A percentile compares a stretch with the other conserved stretches of the same genome.
Conservation (phyloP, 2,797 vertebrate genomes). For the Mallotus villosus region DNA sequence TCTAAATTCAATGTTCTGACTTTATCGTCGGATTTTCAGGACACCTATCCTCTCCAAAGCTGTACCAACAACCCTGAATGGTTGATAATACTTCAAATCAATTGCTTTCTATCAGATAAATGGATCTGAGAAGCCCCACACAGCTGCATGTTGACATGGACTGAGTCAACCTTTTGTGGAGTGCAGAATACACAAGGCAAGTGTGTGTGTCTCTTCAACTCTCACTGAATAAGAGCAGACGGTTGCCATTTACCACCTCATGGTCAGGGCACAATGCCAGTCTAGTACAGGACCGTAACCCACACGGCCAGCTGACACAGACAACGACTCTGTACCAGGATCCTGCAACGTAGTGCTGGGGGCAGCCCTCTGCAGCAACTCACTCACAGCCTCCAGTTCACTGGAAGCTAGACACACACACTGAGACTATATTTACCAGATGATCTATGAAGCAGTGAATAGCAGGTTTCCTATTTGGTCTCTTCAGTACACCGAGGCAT, state of each 20-base stretch:
- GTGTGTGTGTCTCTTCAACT: conserved; percentile 33
- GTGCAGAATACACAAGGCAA: conserved; percentile 53
- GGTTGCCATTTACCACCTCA: conserved; percentile 67
- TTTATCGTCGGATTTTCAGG: background rate
- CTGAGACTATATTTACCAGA: background rate
- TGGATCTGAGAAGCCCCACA: conserved; percentile 39
- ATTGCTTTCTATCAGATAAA: conserved; percentile 18
- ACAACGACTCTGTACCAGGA: too few species aligned
- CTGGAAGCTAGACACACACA: background rate
- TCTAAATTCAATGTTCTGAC: background rate
- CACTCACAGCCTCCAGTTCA: background rate
- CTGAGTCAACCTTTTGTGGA: conserved; percentile 66
- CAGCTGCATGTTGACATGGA: conserved; percentile 38
- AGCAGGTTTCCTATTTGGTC: background rate
- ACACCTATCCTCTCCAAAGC: background rate
- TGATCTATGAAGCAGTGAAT: background rate
- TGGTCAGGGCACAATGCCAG: conserved; percentile 57
- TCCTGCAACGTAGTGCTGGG: too few species aligned
- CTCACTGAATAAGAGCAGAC: conserved; percentile 60
- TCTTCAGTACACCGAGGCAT: background rate
- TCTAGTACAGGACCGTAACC: conserved; percentile 60
- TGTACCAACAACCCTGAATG: too few species aligned
- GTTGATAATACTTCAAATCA: background rate
- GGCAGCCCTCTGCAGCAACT: background rate
- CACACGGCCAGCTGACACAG: conserved; percentile 62